Base-by-base conservation (phyloP, 2,888 invertebrate genomes). In the Pseudococcus longispinus region DNA sequence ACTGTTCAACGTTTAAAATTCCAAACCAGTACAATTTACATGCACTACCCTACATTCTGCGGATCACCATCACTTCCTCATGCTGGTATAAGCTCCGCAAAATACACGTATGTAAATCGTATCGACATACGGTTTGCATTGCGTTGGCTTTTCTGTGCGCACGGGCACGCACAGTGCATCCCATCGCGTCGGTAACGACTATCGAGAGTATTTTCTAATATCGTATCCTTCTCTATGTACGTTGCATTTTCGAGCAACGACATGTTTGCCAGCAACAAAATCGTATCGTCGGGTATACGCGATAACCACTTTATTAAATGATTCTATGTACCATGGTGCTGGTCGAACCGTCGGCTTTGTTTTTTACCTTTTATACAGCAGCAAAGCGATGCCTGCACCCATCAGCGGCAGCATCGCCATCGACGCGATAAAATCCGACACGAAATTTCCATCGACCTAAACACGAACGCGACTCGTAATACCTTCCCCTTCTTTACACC, bases 221-320 rank as follows among this genome's bases (percentile, higher is more conserved):
- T 74, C 74, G 32, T 15, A 74, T 18, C 74, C 18, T 60, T 60
- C 9, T 15, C 2, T 20, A 9, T 23, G 1, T 23, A 13, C 23
- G 23, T 74, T 8, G 32, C 74, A 74, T 74, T 74, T 74, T 74
- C 29, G 51, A 37, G n/a, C 37, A 11, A 37, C 74, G 74, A 74
- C 60, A 60, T 74, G 74, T 74, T 74, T 74, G 32, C 74, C 74
- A 74, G 29, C 29, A 29, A 37, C 60, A 60, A 11, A 20, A 13
- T 13, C 60, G 23, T 60, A n/a, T n/a, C n/a, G n/a, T n/a, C n/a
- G n/a, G n/a, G n/a, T n/a, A 20, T 60, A 60, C 60, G 60, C 60
- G 60, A 60, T 74, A 74, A 74, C 74, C 74, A 74, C 74, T 74
- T 74, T 74, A 74, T 74, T 32, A 74, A 74, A 74, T n/a, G 74